Evolutionary conservation across 2,797 vertebrate genomes (phyloP).

Genomic region (Capromys pilorides): DNA sequence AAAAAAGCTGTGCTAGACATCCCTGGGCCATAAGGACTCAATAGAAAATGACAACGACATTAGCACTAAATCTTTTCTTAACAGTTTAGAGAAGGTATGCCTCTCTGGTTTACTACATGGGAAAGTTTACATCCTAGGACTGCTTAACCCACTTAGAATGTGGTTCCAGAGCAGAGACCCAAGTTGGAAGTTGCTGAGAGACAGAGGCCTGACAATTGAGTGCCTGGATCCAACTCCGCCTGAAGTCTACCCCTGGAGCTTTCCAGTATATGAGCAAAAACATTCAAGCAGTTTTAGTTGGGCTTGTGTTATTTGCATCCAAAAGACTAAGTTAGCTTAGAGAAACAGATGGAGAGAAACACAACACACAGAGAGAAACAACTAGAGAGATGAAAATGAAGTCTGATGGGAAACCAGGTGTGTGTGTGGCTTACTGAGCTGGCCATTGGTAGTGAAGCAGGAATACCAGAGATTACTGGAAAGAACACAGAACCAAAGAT

Average conservation of each 20-base stretch:
- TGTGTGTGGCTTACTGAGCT: background rate
- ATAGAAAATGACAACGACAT: constrained; percentile 20
- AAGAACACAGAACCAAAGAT: background rate
- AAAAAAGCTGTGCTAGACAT: background rate
- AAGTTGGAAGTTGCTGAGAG: background rate
- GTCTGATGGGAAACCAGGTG: background rate
- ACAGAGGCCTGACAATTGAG: background rate
- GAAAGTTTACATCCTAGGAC: background rate
- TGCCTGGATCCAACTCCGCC: constrained; percentile 29
- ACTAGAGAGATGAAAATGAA: background rate
- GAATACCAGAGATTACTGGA: background rate
- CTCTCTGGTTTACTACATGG: constrained; percentile 1
- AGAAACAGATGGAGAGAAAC: constrained; percentile 18
- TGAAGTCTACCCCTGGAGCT: constrained; percentile 8
- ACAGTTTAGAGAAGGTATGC: background rate
- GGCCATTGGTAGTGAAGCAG: background rate
- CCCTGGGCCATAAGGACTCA: background rate
- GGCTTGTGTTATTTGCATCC: constrained; percentile 16
- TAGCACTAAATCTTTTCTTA: background rate
- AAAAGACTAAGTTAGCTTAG: constrained; percentile 30
- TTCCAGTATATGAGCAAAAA: constrained; percentile 49
- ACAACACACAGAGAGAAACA: background rate
- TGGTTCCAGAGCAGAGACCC: background rate
- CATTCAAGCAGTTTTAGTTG: background rate
- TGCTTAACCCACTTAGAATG: constrained; percentile 1